These are phyloP conservation scores for Epinephelus malabaricus DNA, from an alignment of 2,797 vertebrate species.

Conservation along the genomic window DNA sequence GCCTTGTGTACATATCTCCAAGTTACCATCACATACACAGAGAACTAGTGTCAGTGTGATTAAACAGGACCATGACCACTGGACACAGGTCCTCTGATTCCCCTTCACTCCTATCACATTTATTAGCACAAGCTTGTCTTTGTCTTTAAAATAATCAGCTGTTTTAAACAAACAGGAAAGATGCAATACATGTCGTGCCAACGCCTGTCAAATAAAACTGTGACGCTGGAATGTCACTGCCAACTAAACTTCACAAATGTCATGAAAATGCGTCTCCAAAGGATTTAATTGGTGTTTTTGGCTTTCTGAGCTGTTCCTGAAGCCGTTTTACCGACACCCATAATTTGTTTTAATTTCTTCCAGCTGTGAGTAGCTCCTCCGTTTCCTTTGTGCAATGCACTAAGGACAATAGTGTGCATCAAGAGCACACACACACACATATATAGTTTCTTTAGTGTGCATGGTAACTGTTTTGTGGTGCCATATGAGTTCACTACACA, in stretches of 20 bases:
- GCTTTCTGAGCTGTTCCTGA: background rate
- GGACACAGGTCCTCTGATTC: background rate
- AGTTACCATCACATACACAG: too few species aligned
- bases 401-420: background rate
- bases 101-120: background rate
- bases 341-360: background rate
- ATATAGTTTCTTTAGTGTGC: background rate
- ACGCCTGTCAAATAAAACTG: background rate
- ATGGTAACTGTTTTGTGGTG: too few species aligned
- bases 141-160: background rate
- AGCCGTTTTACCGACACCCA: background rate
- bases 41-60: background rate
- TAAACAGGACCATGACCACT: background rate
- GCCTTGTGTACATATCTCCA: too few species aligned
- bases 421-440: background rate
- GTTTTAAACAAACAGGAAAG: conserved; percentile 13
- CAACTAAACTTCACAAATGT: conserved; percentile 15
- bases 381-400: background rate
- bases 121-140: background rate
- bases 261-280: conserved; percentile 4
- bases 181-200: background rate
- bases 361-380: conserved; percentile 4
- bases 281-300: conserved; percentile 1
- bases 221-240: background rate
- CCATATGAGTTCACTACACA: background rate